These are phyloP conservation scores for Cyclargus thomasi DNA, from an alignment of 1,140 invertebrate genomes.

Conservation along the genomic window DNA sequence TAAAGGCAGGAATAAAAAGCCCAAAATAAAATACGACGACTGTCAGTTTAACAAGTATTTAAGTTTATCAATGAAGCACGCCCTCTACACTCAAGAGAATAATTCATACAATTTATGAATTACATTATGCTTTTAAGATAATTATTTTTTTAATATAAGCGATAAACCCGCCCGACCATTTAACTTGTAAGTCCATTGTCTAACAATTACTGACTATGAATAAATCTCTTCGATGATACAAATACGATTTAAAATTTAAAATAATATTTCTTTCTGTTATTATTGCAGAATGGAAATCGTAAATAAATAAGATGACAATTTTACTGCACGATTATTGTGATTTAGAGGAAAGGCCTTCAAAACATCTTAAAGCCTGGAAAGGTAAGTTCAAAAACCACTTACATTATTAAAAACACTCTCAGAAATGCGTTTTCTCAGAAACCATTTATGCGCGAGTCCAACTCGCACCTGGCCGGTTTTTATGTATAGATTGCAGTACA, in stretches of 20 bases:
- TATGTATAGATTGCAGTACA: too few relatives aligned
- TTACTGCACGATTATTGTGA: conserved; percentile 53
- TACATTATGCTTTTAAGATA: background rate
- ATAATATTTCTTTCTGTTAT: conserved; percentile 13
- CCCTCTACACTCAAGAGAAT: background rate
- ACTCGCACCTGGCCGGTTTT: too few relatives aligned
- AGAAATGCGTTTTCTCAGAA: too few relatives aligned
- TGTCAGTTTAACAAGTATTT: conserved; percentile 4
- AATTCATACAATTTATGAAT: background rate
- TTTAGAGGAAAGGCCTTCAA: conserved; percentile 51
- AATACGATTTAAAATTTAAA: background rate
- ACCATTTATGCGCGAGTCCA: too few relatives aligned
- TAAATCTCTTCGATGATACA: too few relatives aligned
- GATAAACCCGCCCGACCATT: background rate
- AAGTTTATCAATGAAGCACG: conserved; percentile 3
- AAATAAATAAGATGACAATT: conserved; percentile 50
- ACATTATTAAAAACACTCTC: too few relatives aligned
- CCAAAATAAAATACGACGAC: background rate
- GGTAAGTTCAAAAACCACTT: conserved; percentile 44
- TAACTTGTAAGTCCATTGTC: too few relatives aligned
- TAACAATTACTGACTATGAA: too few relatives aligned
- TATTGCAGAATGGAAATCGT: conserved; percentile 36
- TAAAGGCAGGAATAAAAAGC: too few relatives aligned
- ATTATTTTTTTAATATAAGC: background rate
- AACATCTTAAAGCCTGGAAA: conserved; percentile 57